Evolutionary conservation across 2,888 invertebrate genomes (phyloP).

Genomic region (Chalcosyrphus nemorum): DNA sequence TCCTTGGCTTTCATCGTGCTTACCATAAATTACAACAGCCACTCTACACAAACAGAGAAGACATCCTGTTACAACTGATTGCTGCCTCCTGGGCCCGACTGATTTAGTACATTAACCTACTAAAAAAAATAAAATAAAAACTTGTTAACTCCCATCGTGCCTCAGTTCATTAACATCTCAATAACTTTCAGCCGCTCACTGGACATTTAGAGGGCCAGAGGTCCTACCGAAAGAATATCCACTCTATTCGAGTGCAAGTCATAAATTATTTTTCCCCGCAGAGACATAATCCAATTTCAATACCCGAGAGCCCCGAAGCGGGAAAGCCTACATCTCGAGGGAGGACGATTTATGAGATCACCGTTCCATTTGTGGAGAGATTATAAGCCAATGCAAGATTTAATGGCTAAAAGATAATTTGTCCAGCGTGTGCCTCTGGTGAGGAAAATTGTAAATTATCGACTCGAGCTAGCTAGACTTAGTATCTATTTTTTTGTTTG

Average conservation of each 20-base stretch:
- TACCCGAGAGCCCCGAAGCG: not conserved
- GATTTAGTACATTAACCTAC: not conserved
- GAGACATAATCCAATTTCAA: slow-evolving; percentile 12
- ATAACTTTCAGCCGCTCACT: slow-evolving; percentile 28
- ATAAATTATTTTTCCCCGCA: slow-evolving; percentile 47
- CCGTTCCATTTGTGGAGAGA: slow-evolving; percentile 60
- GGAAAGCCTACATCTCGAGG: slow-evolving; percentile 8
- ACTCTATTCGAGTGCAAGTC: slow-evolving; percentile 8
- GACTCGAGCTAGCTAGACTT: not conserved
- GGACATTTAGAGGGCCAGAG: slow-evolving; percentile 1
- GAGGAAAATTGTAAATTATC: slow-evolving; percentile 42
- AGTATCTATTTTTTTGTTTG: not conserved
- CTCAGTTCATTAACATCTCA: slow-evolving; percentile 23
- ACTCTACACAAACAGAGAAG: too few species aligned
- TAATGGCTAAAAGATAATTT: slow-evolving; percentile 46
- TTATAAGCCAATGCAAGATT: slow-evolving; percentile 52
- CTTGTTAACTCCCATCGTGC: not conserved
- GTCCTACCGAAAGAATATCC: slow-evolving; percentile 6
- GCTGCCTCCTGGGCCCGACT: too few species aligned
- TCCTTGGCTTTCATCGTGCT: not conserved
- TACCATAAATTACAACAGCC: not conserved
- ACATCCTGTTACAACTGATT: too few species aligned
- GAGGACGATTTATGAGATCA: slow-evolving; percentile 68
- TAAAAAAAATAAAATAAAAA: not conserved
- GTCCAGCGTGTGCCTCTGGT: slow-evolving; percentile 54